These are phyloP conservation scores for Drosophila mauritiana DNA, from an alignment of 1,140 invertebrate species.

Conservation along the genomic window DNA sequence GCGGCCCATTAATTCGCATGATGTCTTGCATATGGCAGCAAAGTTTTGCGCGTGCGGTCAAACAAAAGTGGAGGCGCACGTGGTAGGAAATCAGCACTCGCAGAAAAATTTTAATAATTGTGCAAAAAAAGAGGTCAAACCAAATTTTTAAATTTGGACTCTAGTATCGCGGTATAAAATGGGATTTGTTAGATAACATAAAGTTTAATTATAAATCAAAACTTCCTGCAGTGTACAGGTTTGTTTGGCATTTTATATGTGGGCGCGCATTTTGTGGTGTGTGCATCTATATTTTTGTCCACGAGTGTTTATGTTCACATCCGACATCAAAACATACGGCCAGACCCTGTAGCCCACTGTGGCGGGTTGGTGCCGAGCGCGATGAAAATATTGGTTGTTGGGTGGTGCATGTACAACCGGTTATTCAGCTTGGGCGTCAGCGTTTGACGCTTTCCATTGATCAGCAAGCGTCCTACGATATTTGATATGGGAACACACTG, in stretches of 20 bases:
- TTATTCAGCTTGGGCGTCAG: constrained; percentile 12
- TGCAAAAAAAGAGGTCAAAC: not conserved
- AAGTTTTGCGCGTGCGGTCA: constrained; percentile 64
- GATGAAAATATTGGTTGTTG: not conserved
- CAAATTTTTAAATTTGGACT: too few species aligned
- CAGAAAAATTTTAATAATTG: not conserved
- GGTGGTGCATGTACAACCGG: constrained; percentile 35
- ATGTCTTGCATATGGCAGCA: constrained; percentile 67
- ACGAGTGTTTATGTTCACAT: constrained; percentile 54
- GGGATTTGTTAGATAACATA: too few species aligned
- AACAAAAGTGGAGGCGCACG: constrained; percentile 46
- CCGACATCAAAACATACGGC: constrained; percentile 35
- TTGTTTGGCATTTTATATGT: constrained; percentile 12
- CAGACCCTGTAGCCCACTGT: not conserved
- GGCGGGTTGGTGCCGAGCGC: too few species aligned
- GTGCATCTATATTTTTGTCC: constrained; percentile 68
- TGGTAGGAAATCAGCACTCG: constrained; percentile 9
- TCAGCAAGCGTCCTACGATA: constrained; percentile 52
- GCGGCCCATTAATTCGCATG: constrained; percentile 42
- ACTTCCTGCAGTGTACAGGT: too few species aligned
- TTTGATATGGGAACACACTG: constrained; percentile 60
- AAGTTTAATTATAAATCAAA: too few species aligned
- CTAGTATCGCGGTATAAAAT: too few species aligned
- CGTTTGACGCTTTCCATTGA: constrained; percentile 64
- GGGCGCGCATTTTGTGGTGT: constrained; percentile 55